phyloP scores from a whole-genome alignment of 2,888 invertebrate species.

The Leucoptera coffeella region DNA sequence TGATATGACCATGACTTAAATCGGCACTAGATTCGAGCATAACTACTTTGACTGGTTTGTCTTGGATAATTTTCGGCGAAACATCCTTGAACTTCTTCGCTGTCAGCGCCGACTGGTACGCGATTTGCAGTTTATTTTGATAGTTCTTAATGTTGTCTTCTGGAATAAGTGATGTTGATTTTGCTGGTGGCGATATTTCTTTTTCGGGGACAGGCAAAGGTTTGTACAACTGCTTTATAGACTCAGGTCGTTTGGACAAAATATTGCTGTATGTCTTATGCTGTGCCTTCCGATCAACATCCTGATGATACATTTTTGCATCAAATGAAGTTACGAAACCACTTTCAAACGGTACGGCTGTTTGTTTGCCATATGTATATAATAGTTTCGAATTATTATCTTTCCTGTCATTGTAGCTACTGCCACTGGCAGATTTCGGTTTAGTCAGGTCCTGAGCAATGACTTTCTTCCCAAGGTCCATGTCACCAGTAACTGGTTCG shows the following conservation, averaged over 20 bases:
- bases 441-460: not conserved
- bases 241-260: slow-evolving; percentile 12
- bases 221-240: not conserved
- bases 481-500: slow-evolving; percentile 19
- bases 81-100: slow-evolving; percentile 28
- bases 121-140: slow-evolving; percentile 33
- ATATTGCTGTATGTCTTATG: slow-evolving; percentile 19
- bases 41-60: slow-evolving; percentile 40
- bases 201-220: slow-evolving; percentile 10
- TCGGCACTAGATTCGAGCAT: slow-evolving; percentile 25
- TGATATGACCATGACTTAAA: slow-evolving; percentile 18
- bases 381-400: slow-evolving; percentile 28
- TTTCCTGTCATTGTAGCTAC: slow-evolving; percentile 14
- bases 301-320: too few relatives aligned
- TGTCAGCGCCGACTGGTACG: slow-evolving; percentile 32
- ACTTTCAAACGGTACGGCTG: slow-evolving; percentile 26
- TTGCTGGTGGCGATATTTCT: slow-evolving; percentile 7
- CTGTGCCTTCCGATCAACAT: slow-evolving; percentile 18
- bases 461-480: slow-evolving; percentile 9
- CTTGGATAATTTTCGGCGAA: slow-evolving; percentile 35
- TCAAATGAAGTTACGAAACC: too few relatives aligned
- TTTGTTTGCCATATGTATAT: slow-evolving; percentile 35
- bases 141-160: slow-evolving; percentile 25
- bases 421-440: slow-evolving; percentile 9
- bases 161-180: slow-evolving; percentile 9